Evolutionary conservation across 2,797 vertebrate species (phyloP).

Genomic region (Parauchenoglanis ngamensis): DNA sequence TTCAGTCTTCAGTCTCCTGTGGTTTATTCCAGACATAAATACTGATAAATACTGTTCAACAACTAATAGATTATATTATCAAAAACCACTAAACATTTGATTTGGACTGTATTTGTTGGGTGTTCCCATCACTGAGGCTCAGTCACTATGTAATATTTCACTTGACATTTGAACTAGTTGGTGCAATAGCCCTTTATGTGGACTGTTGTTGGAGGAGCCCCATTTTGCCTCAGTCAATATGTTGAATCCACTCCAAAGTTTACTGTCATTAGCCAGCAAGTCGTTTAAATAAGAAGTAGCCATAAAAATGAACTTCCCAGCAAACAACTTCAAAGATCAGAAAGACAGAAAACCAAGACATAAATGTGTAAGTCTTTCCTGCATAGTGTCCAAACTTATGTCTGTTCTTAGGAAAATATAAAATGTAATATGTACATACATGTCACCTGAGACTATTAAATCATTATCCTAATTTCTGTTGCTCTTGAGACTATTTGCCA

Average conservation of each 20-base stretch:
- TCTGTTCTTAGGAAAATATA: not conserved
- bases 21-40: slow-evolving; percentile 1
- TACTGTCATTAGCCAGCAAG: slow-evolving; percentile 24
- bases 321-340: not conserved
- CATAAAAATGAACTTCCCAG: slow-evolving; percentile 12
- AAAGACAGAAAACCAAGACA: slow-evolving; percentile 22
- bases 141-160: not conserved
- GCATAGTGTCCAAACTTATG: not conserved
- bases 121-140: not conserved
- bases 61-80: not conserved
- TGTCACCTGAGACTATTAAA: not conserved
- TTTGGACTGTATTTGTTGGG: not conserved
- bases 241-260: slow-evolving; percentile 26
- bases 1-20: not conserved
- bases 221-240: slow-evolving; percentile 5
- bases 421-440: not conserved
- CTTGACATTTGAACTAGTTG: not conserved
- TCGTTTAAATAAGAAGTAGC: not conserved
- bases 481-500: not conserved
- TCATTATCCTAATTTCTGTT: not conserved
- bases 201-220: not conserved
- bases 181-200: not conserved
- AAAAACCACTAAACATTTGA: not conserved
- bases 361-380: not conserved
- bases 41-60: not conserved